Percentiles rank a stretch among this genome's conserved stretches.
Evolutionary conservation across 2,888 invertebrate genomes (phyloP).

Genomic region (Carcina quercana): DNA sequence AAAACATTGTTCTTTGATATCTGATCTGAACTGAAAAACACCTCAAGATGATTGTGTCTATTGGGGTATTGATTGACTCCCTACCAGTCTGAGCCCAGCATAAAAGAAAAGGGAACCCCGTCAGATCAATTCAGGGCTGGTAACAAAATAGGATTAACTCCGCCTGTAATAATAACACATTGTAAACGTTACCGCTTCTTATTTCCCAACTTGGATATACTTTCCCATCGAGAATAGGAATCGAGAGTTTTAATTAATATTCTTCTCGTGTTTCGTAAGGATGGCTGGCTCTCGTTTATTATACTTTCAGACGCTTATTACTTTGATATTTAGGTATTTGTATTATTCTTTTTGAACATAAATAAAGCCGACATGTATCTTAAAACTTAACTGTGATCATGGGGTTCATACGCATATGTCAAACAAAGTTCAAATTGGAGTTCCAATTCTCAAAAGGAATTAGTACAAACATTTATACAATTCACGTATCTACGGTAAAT

Average conservation of each 20-base stretch:
- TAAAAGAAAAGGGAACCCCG: slow-evolving; percentile 36
- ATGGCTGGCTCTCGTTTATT: not conserved
- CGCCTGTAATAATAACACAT: slow-evolving; percentile 51
- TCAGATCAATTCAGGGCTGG: slow-evolving; percentile 48
- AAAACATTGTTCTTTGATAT: too few species aligned
- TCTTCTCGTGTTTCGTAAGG: slow-evolving; percentile 20
- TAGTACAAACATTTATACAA: too few species aligned
- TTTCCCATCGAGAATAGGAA: slow-evolving; percentile 25
- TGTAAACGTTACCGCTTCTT: slow-evolving; percentile 37
- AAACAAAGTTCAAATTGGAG: too few species aligned
- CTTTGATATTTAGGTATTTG: too few species aligned
- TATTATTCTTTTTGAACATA: too few species aligned
- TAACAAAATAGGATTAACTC: slow-evolving; percentile 55
- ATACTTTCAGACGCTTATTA: slow-evolving; percentile 2
- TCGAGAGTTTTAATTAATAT: slow-evolving; percentile 32
- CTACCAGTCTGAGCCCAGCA: slow-evolving; percentile 27
- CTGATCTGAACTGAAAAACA: too few species aligned
- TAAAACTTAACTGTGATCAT: too few species aligned
- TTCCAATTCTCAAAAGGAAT: too few species aligned
- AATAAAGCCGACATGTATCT: too few species aligned
- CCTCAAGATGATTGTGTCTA: slow-evolving; percentile 20
- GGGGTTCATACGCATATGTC: too few species aligned
- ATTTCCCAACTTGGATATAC: slow-evolving; percentile 22
- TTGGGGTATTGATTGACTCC: slow-evolving; percentile 26
- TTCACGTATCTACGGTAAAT: too few species aligned